phyloP scores from a whole-genome alignment of 2,797 vertebrate species.

The Sebastes matsubarae region DNA sequence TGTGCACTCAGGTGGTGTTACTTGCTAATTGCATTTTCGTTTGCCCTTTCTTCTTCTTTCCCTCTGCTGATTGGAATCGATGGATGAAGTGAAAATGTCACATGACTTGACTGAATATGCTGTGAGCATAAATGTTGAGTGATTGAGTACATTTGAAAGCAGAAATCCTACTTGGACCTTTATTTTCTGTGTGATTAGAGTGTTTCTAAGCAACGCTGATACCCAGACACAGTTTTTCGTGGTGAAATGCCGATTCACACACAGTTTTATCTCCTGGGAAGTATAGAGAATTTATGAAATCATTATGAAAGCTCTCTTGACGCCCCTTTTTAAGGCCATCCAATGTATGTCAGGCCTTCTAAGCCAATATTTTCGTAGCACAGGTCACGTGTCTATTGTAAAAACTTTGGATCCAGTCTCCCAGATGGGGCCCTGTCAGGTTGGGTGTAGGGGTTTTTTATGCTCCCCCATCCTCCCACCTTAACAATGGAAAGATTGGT shows the following conservation, averaged over 20 bases:
- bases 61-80: constrained; percentile 2
- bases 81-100: constrained; percentile 8
- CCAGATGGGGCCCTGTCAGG: constrained; percentile 54
- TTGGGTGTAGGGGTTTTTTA: constrained; percentile 38
- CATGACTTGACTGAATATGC: neutral
- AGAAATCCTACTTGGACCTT: neutral
- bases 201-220: neutral
- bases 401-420: constrained; percentile 51
- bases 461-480: constrained; percentile 28
- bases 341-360: constrained; percentile 28
- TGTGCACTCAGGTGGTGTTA: constrained; percentile 1
- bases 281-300: neutral
- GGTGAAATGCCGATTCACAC: neutral
- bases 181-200: neutral
- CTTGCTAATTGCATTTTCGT: constrained; percentile 17
- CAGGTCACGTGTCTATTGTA: constrained; percentile 57
- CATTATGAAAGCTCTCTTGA: neutral
- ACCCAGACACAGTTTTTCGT: neutral
- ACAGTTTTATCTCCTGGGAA: neutral
- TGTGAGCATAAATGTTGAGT: neutral
- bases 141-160: neutral
- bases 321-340: constrained; percentile 23
- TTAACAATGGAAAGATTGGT: constrained; percentile 68
- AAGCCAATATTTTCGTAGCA: constrained; percentile 52
- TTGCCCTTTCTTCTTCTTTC: constrained; percentile 6